These are phyloP conservation scores for Drosophila tropicalis DNA, from an alignment of 1,140 invertebrate genomes.

Conservation along the genomic window DNA sequence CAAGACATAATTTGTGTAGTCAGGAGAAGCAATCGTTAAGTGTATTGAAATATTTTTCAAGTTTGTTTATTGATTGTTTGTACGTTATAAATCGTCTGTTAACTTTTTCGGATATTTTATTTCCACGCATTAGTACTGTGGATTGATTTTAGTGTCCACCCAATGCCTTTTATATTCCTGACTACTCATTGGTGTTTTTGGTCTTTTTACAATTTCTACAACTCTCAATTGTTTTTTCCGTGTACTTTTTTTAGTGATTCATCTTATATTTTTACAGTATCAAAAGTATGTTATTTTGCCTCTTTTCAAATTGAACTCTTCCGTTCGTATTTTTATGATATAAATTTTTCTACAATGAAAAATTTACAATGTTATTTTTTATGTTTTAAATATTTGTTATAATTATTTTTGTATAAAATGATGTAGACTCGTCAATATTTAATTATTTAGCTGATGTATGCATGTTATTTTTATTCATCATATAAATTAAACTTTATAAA, in stretches of 20 bases:
- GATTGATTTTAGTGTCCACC: no score
- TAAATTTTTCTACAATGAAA: conserved; percentile 43
- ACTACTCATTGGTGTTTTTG: conserved; percentile 20
- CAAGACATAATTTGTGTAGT: conserved; percentile 36
- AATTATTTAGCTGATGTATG: background rate
- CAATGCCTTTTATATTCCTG: conserved; percentile 15
- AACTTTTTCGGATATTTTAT: no score
- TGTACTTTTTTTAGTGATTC: conserved; percentile 38
- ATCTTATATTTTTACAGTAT: conserved; percentile 54
- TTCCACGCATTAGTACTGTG: no score
- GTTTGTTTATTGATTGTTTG: no score
- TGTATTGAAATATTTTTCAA: no score
- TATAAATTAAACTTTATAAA: conserved; percentile 46
- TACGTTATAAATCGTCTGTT: no score
- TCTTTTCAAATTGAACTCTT: conserved; percentile 50
- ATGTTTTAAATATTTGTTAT: conserved; percentile 15
- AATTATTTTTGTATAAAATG: conserved; percentile 51
- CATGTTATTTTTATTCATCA: conserved; percentile 39
- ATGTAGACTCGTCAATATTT: conserved; percentile 48
- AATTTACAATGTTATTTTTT: conserved; percentile 7
- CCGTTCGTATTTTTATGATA: conserved; percentile 39
- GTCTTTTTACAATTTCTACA: conserved; percentile 21
- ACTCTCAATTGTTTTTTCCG: conserved; percentile 44
- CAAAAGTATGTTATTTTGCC: conserved; percentile 55
- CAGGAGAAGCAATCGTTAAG: background rate